These are phyloP conservation scores for Trypoxylon attenuatum DNA, from an alignment of 2,888 invertebrate genomes.

Conservation along the genomic window DNA sequence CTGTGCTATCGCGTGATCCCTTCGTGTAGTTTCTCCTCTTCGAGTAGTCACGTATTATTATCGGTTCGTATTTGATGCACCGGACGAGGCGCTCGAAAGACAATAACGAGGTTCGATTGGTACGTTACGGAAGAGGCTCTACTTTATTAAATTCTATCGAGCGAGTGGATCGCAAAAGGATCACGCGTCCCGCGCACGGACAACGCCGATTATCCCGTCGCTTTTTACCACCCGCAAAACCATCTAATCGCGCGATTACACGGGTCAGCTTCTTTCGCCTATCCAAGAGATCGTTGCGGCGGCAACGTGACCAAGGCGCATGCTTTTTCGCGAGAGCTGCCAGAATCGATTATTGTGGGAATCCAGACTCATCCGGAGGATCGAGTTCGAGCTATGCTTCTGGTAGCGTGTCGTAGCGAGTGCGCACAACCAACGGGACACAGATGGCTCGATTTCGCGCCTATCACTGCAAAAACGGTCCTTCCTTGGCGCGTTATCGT, in stretches of 20 bases:
- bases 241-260: no score
- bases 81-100: slow-evolving; percentile 1
- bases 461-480: slow-evolving; percentile 27
- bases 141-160: no score
- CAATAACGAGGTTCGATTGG: no score
- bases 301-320: no score
- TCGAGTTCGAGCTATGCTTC: background rate
- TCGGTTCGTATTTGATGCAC: slow-evolving; percentile 13
- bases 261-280: no score
- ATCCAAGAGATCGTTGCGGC: no score
- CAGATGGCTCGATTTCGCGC: slow-evolving; percentile 39
- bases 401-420: slow-evolving; percentile 8
- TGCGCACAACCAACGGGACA: slow-evolving; percentile 48
- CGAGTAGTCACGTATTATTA: slow-evolving; percentile 23
- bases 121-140: no score
- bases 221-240: no score
- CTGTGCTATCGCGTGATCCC: slow-evolving; percentile 17
- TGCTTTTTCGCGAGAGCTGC: no score
- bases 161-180: no score
- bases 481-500: background rate
- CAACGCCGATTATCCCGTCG: no score
- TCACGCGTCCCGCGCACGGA: no score
- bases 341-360: background rate
- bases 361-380: background rate
- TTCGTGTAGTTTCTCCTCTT: slow-evolving; percentile 10